Conservation (phyloP, 1,140 invertebrate species). For the Calephelis virginiensis region DNA sequence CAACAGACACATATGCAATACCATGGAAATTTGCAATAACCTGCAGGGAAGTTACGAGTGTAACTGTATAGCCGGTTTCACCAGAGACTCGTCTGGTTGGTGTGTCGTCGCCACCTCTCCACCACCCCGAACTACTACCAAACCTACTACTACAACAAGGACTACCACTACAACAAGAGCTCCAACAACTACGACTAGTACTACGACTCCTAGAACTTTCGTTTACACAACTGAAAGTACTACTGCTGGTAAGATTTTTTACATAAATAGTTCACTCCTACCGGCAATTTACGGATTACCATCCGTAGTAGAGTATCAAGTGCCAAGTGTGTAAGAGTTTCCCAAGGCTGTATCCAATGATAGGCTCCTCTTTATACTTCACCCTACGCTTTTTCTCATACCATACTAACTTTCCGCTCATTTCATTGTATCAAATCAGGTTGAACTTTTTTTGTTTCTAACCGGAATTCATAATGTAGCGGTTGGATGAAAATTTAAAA, state of each 20-base stretch:
- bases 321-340: no score
- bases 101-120: constrained; percentile 43
- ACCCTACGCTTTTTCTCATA: no score
- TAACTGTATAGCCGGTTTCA: constrained; percentile 70
- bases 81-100: constrained; percentile 50
- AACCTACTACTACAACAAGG: constrained; percentile 23
- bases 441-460: no score
- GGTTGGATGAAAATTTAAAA: no score
- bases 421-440: no score
- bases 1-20: constrained; percentile 89
- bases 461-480: no score
- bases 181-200: constrained; percentile 29
- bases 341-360: no score
- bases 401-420: no score
- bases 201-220: constrained; percentile 30
- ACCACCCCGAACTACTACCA: constrained; percentile 35
- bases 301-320: no score
- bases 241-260: constrained; percentile 25
- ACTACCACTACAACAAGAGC: constrained; percentile 31
- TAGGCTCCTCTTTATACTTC: no score
- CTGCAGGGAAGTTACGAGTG: constrained; percentile 77
- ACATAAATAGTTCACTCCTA: not conserved
- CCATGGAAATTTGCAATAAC: constrained; percentile 90
- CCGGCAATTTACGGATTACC: no score
- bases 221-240: constrained; percentile 29